Evolutionary conservation across 2,113 vertebrate species (phyloP).

Genomic region (Eudyptes chrysolophus): DNA sequence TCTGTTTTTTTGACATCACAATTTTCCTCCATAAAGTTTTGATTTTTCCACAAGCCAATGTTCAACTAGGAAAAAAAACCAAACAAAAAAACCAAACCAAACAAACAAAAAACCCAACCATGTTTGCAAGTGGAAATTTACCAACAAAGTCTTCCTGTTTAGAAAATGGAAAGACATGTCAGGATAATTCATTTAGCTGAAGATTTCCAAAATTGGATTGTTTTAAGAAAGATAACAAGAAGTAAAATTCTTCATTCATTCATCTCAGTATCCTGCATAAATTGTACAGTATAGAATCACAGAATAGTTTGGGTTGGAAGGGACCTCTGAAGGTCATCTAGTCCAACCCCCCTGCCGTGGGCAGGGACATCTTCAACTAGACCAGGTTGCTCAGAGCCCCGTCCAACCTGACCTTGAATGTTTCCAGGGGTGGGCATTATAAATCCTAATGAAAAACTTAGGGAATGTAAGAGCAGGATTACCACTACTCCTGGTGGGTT

Average conservation of each 20-base stretch:
- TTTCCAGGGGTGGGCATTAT: not conserved
- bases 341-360: no score
- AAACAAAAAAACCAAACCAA: not conserved
- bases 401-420: no score
- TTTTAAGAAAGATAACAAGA: not conserved
- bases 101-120: not conserved
- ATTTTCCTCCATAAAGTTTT: not conserved
- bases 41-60: not conserved
- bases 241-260: not conserved
- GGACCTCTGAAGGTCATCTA: no score
- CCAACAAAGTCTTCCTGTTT: not conserved
- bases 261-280: not conserved
- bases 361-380: no score
- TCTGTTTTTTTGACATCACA: not conserved
- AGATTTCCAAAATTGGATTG: not conserved
- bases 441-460: not conserved
- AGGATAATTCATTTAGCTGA: not conserved
- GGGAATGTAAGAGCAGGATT: not conserved
- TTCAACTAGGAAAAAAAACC: not conserved
- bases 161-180: not conserved
- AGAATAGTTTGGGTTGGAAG: no score
- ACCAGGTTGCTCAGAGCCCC: no score
- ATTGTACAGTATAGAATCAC: not conserved
- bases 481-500: rapidly evolving
- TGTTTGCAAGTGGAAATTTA: not conserved